Conservation (phyloP, 2,797 vertebrate genomes). For the Phylloscopus collybita region DNA sequence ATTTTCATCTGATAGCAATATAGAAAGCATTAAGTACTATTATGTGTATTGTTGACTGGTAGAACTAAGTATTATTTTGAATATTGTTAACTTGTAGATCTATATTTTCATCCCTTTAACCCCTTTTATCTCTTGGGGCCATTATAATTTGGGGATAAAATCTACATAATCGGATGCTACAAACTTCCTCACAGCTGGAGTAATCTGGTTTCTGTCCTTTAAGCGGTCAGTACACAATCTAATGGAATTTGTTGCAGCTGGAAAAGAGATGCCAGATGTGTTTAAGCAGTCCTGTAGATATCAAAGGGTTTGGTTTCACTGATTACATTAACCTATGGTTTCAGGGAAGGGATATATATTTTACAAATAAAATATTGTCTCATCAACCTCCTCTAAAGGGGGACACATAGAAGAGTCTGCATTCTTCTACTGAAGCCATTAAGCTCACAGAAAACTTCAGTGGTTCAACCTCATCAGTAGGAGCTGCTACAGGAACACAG, state of each 20-base stretch:
- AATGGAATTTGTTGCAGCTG: background rate
- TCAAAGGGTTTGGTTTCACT: background rate
- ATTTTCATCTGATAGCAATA: background rate
- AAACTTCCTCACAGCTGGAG: background rate
- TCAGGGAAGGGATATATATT: background rate
- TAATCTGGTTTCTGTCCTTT: background rate
- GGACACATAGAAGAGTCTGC: background rate
- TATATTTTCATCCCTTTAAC: background rate
- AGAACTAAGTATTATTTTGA: background rate
- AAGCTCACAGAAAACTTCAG: background rate
- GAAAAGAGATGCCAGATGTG: background rate
- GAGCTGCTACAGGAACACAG: background rate
- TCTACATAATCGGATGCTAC: background rate
- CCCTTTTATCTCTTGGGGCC: background rate
- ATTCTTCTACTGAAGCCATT: background rate
- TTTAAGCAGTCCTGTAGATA: background rate
- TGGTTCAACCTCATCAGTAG: background rate
- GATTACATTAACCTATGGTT: background rate
- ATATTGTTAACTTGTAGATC: background rate
- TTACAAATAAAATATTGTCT: background rate
- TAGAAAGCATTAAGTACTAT: background rate
- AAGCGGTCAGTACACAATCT: background rate
- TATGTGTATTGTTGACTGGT: background rate
- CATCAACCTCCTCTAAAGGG: background rate
- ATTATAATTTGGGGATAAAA: background rate